Evolutionary conservation across 2,797 vertebrate genomes (phyloP), one percentile per base, ranked within the genome.

Genomic region (Novumbra hubbsi): DNA sequence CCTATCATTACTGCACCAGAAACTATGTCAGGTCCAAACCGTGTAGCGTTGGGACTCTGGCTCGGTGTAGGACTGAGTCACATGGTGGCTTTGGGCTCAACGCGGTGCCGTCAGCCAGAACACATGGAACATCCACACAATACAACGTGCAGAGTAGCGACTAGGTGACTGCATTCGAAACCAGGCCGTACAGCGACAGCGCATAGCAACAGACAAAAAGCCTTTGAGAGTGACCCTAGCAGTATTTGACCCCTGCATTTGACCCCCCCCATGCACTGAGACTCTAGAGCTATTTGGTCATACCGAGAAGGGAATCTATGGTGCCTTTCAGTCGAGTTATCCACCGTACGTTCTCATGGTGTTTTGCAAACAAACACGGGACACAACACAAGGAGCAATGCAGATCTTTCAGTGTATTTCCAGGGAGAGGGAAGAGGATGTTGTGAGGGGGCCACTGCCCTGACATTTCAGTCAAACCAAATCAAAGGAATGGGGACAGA

Each of bases 401-500:
- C 17, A 7, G 50, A 34, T 2, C n/a, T n/a, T n/a, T n/a, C n/a
- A n/a, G n/a, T n/a, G n/a, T n/a, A n/a, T n/a, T n/a, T n/a, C n/a
- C n/a, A n/a, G n/a, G n/a, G 1, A 9, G 50, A 55, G 50, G n/a
- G 8, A 55, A 17, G 19, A 2, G 48, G 68, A 50, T 11, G 76
- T 77, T 78, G 49, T 12, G 62, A 78, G 78, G 83, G 41, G 76
- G 79, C 82, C 68, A 79, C 77, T 73, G 75, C 66, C 68, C 75
- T 86, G 85, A 88, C 78, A 81, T 86, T 88, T 86, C 78, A 76
- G 79, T 81, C 83, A 50, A 80, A 81, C 24, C 73, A 77, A 89
- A 89, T 88, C 83, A 85, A 86, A 85, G 30, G 30, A 34, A 0
- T 78, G 57, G 57, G 78, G 81, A 78, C 74, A 78, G 83, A 88